Evolutionary conservation across 2,888 invertebrate genomes (phyloP).

Genomic region (Andrena camellia): DNA sequence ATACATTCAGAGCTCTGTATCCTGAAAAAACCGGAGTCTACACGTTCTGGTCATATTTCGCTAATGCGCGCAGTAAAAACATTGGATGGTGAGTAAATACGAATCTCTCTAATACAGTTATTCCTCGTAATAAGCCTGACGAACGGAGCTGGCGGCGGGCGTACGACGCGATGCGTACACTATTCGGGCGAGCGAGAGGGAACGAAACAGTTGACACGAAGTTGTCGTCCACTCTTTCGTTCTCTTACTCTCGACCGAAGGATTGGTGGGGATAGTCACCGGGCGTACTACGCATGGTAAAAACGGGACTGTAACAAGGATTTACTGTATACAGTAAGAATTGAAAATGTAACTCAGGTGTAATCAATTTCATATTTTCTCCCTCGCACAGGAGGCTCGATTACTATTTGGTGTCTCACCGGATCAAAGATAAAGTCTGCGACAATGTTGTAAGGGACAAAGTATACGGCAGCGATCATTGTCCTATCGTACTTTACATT

Average conservation of each 20-base stretch:
- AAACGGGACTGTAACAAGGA: too few relatives aligned
- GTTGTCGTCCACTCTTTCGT: too few relatives aligned
- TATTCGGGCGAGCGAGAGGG: too few relatives aligned
- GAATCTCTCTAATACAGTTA: neutral
- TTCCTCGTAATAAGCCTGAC: too few relatives aligned
- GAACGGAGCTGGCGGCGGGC: too few relatives aligned
- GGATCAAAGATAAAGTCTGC: constrained; percentile 91
- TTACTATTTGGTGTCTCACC: constrained; percentile 96
- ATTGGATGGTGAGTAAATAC: constrained; percentile 93
- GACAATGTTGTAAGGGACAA: constrained; percentile 93
- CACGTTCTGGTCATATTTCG: constrained; percentile 98
- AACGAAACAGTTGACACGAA: too few relatives aligned
- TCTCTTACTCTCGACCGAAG: too few relatives aligned
- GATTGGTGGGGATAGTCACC: too few relatives aligned
- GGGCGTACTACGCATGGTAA: too few relatives aligned
- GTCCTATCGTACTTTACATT: constrained; percentile 94
- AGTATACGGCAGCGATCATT: constrained; percentile 98
- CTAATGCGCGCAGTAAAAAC: constrained; percentile 94
- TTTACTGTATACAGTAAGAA: neutral
- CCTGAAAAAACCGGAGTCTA: constrained; percentile 94
- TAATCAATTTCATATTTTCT: constrained; percentile 13
- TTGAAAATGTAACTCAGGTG: neutral
- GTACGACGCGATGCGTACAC: too few relatives aligned
- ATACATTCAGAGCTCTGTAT: constrained; percentile 94
- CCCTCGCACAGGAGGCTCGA: constrained; percentile 92